Conservation (phyloP, 2,888 invertebrate species). For the Melanargia galathea region DNA sequence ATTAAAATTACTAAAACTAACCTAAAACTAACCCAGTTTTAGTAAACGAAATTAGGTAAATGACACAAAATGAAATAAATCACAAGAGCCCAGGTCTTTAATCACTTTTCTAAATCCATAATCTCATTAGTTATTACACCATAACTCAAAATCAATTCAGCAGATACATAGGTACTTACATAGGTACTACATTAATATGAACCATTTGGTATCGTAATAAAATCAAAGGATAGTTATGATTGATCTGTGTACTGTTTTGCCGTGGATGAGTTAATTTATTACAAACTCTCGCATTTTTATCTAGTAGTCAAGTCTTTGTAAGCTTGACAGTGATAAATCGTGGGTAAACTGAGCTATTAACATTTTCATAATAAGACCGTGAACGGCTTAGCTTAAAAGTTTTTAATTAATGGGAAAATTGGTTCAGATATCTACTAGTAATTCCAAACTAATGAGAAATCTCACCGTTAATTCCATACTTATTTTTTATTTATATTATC, state of each 20-base stretch:
- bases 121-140: neutral
- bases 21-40: neutral
- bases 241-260: neutral
- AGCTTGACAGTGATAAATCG: slow-evolving; percentile 15
- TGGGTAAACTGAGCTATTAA: slow-evolving; percentile 7
- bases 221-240: neutral
- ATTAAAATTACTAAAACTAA: too few relatives aligned
- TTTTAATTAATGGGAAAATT: slow-evolving; percentile 1
- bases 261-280: neutral
- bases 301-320: neutral
- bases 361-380: neutral
- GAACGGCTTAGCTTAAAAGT: neutral
- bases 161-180: too few relatives aligned
- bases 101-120: too few relatives aligned
- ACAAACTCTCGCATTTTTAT: slow-evolving; percentile 2
- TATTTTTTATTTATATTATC: neutral
- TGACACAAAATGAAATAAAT: too few relatives aligned
- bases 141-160: neutral
- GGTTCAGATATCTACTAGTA: neutral
- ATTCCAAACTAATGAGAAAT: neutral
- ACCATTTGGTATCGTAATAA: neutral
- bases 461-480: neutral
- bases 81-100: too few relatives aligned
- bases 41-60: too few relatives aligned
- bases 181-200: too few relatives aligned